Conservation (phyloP, 2,797 vertebrate species). For the Hippopotamyrus pictus region DNA sequence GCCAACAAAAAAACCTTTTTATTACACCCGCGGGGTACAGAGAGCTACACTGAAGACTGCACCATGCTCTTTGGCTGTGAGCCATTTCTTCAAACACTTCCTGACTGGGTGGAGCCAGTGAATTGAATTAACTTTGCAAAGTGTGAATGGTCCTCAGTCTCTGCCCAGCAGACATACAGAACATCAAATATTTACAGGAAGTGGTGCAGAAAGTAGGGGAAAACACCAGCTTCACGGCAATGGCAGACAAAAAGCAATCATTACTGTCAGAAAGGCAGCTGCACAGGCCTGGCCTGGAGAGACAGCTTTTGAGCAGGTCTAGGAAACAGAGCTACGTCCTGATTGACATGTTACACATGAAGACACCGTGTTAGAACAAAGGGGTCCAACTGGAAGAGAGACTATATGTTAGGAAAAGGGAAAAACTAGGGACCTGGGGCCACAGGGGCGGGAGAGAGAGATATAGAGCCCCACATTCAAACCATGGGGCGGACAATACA, state of each 20-base stretch:
- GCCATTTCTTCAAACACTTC: neutral
- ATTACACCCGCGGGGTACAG: neutral
- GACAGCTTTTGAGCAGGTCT: neutral
- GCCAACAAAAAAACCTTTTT: neutral
- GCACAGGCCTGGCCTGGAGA: neutral
- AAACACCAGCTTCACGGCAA: neutral
- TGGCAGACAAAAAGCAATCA: neutral
- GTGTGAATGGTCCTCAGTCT: neutral
- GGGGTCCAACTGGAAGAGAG: neutral
- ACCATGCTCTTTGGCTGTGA: neutral
- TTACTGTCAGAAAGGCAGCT: neutral
- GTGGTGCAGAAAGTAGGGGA: neutral
- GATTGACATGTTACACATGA: neutral
- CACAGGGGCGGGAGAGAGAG: neutral
- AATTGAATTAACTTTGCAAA: neutral
- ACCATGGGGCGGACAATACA: neutral
- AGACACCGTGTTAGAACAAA: neutral
- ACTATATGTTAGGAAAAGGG: neutral
- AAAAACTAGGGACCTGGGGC: neutral
- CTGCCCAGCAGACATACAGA: neutral
- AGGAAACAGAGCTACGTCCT: neutral
- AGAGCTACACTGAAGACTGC: neutral
- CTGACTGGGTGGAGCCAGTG: conserved; percentile 1
- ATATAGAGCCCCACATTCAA: neutral
- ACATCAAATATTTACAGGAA: conserved; percentile 6